These are phyloP conservation scores for Halisarca cf. caerulea DNA, from an alignment of 37 sponge, comb jelly and placozoan species.

Conservation along the genomic window DNA sequence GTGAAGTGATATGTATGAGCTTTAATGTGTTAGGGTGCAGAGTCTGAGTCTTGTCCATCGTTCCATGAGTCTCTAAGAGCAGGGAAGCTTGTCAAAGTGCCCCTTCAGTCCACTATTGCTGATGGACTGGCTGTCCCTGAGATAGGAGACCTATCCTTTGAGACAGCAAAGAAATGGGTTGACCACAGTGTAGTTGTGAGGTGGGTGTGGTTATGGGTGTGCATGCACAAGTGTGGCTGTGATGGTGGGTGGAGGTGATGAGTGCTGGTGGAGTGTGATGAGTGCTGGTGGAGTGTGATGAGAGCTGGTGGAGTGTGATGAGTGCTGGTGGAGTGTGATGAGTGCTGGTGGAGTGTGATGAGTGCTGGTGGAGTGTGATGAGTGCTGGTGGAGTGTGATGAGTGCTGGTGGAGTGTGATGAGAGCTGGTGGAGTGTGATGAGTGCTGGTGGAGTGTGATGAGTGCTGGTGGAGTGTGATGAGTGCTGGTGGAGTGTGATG, in stretches of 20 bases:
- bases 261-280: constrained; percentile 10
- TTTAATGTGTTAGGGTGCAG: constrained; percentile 64
- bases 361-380: constrained; percentile 32
- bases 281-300: constrained; percentile 32
- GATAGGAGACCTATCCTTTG: constrained; percentile 75
- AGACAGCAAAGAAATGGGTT: constrained; percentile 63
- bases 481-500: constrained; percentile 32
- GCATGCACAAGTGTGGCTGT: constrained; percentile 2
- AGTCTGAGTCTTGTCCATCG: constrained; percentile 73
- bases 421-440: constrained; percentile 4
- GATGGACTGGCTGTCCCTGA: constrained; percentile 80
- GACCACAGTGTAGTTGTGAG: constrained; percentile 36
- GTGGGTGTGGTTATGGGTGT: constrained; percentile 35
- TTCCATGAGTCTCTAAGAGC: constrained; percentile 77
- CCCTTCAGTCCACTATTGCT: constrained; percentile 69
- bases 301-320: constrained; percentile 4
- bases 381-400: constrained; percentile 10
- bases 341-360: constrained; percentile 10
- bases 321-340: constrained; percentile 32
- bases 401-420: constrained; percentile 32
- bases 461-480: constrained; percentile 10
- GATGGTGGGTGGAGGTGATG: constrained; percentile 3
- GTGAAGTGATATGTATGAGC: neutral
- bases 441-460: constrained; percentile 32
- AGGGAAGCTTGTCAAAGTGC: constrained; percentile 54